phyloP scores from a whole-genome alignment of 2,113 vertebrate species.

The Pycnonotus jocosus region DNA sequence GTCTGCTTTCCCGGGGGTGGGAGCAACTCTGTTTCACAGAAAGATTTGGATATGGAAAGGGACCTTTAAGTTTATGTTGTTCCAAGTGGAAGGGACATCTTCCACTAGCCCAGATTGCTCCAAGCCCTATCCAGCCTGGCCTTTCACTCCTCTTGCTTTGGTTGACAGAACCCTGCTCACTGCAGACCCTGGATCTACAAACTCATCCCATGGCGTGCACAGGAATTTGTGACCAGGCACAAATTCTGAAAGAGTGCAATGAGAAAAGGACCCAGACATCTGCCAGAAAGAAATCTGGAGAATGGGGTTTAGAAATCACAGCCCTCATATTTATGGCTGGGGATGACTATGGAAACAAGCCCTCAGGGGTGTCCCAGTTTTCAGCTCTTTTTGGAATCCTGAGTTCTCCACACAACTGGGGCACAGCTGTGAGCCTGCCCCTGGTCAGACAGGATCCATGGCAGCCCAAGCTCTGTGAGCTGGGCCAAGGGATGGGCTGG shows the following conservation, averaged over 20 bases:
- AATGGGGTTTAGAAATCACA: not conserved
- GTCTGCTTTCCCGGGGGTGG: not conserved
- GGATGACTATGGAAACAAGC: not conserved
- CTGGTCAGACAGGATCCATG: not conserved
- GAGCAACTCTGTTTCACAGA: not conserved
- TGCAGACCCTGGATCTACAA: not conserved
- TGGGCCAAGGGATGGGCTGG: not conserved
- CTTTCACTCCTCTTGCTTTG: not conserved
- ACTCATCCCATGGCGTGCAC: fast-evolving
- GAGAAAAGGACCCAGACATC: not conserved
- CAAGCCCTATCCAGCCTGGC: not conserved
- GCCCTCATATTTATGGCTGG: not conserved
- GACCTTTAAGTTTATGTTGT: fast-evolving
- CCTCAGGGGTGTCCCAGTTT: not conserved
- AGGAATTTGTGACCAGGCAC: not conserved
- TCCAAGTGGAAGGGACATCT: not conserved
- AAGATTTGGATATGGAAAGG: not conserved
- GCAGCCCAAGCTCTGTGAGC: not conserved
- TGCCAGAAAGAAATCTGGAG: not conserved
- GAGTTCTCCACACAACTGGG: not conserved
- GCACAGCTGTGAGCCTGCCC: not conserved
- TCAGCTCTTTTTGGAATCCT: not conserved
- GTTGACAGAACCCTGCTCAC: not conserved
- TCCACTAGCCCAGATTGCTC: not conserved
- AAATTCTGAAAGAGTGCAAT: not conserved